Conservation (phyloP, 2,888 invertebrate genomes). For the Incurvaria masculella region DNA sequence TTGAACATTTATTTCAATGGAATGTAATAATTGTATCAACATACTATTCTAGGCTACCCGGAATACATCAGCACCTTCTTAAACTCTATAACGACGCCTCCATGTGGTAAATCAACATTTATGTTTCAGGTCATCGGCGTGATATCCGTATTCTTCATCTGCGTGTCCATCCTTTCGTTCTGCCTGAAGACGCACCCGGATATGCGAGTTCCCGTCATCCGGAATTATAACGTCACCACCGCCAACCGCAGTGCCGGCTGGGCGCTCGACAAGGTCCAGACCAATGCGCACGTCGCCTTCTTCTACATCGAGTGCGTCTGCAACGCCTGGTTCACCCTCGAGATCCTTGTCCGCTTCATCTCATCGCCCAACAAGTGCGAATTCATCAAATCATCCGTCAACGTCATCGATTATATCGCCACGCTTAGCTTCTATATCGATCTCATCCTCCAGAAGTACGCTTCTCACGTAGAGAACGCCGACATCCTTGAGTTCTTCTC, state of each 20-base stretch:
- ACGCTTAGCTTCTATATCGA: slow-evolving; percentile 98
- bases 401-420: slow-evolving; percentile 98
- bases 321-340: slow-evolving; percentile 99
- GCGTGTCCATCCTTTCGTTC: slow-evolving; percentile 98
- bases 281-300: slow-evolving; percentile 96
- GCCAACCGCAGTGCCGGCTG: slow-evolving; percentile 73
- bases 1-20: too few species aligned
- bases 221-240: slow-evolving; percentile 74
- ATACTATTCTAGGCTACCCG: too few species aligned
- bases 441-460: slow-evolving; percentile 83
- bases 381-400: slow-evolving; percentile 95
- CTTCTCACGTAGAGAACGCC: slow-evolving; percentile 89
- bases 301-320: slow-evolving; percentile 98
- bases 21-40: too few species aligned
- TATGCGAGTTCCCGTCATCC: slow-evolving; percentile 89
- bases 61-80: too few species aligned
- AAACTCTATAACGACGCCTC: too few species aligned
- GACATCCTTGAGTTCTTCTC: slow-evolving; percentile 97
- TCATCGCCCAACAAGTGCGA: slow-evolving; percentile 92
- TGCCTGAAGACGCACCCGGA: slow-evolving; percentile 99
- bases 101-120: slow-evolving; percentile 15
- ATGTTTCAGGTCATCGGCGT: slow-evolving; percentile 91
- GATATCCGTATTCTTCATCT: slow-evolving; percentile 99
- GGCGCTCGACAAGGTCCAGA: slow-evolving; percentile 87
- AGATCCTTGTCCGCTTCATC: slow-evolving; percentile 90